Evolutionary conservation across 1,140 invertebrate genomes (phyloP), one percentile per base, ranked within the genome.

Genomic region (Drosophila leontia): DNA sequence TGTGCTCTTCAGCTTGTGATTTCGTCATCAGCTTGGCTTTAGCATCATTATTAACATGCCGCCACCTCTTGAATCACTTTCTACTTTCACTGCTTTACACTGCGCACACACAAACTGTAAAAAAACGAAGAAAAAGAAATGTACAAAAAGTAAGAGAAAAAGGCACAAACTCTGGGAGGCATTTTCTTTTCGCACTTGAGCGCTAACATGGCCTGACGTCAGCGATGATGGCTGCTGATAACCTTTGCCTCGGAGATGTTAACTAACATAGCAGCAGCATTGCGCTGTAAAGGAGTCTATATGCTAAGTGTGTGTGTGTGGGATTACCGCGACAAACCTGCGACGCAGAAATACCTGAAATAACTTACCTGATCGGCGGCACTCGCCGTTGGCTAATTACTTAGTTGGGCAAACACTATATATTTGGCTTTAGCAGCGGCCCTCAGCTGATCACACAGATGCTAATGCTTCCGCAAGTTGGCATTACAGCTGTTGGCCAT

Each of bases 81-180:
- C 82, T 86, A 85, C 82, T 85, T 85, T 85, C 82, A 85, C 82
- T 86, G 78, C 82, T 41, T 57, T 17, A 12, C 35, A 47, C 19
- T 71, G 42, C 32, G 42, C 32, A 53, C 60, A 44, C 58, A 62
- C 26, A 29, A 29, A 29, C 26, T 29, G 37, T 35, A 53, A 13
- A 45, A 59, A 58, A 34, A 2, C 9, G 7, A 34, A 19, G n/a
- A 34, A 53, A 5, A 17, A 29, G 12, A 57, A 29, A 17, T 12
- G 45, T 29, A 32, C 13, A 15, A 29, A 56, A 41, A 62, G 9
- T 50, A 34, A 51, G 15, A 34, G 17, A 59, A 56, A 47, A n/a
- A 61, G 48, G 15, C 39, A 63, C 15, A 35, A 0, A 13, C 26
- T 26, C 26, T 26, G 26, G 26, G 26, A 63, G 47, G 23, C 39